Evolutionary conservation across 2,797 vertebrate genomes (phyloP).

Genomic region (Rhynchotus rufescens): DNA sequence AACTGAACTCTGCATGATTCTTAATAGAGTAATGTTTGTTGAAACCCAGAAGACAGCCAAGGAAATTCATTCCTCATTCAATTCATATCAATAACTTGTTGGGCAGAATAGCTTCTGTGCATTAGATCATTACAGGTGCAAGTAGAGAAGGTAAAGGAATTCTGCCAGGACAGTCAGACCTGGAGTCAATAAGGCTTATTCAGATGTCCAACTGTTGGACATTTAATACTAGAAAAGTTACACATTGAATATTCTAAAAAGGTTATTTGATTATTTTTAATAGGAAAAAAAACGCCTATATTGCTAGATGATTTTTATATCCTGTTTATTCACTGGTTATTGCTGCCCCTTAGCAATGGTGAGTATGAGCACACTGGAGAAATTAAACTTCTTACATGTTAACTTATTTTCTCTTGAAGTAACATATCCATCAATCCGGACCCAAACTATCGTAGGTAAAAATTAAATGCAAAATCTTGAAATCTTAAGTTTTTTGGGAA

Average conservation of each 20-base stretch:
- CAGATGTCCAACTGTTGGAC: neutral
- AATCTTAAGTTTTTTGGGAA: slow-evolving; percentile 40
- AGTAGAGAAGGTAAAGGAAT: neutral
- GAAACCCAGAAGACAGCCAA: neutral
- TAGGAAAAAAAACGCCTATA: neutral
- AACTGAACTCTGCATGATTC: neutral
- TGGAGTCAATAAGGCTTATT: neutral
- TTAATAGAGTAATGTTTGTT: neutral
- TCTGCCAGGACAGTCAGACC: neutral
- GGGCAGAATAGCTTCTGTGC: neutral
- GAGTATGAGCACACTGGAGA: slow-evolving; percentile 75
- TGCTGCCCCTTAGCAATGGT: slow-evolving; percentile 62
- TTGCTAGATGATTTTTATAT: neutral
- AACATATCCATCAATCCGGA: slow-evolving; percentile 78
- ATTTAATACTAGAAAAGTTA: neutral
- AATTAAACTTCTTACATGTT: slow-evolving; percentile 61
- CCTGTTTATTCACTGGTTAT: neutral
- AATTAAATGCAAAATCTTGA: slow-evolving; percentile 3
- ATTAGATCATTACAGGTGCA: neutral
- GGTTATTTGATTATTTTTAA: neutral
- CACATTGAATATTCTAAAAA: neutral
- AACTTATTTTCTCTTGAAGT: slow-evolving; percentile 76
- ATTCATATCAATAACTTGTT: neutral
- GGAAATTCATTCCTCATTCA: neutral
- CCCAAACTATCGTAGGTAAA: slow-evolving; percentile 15